Evolutionary conservation across 2,113 vertebrate species (phyloP), one percentile per base, ranked within the genome.

Genomic region (Elephas maximus): DNA sequence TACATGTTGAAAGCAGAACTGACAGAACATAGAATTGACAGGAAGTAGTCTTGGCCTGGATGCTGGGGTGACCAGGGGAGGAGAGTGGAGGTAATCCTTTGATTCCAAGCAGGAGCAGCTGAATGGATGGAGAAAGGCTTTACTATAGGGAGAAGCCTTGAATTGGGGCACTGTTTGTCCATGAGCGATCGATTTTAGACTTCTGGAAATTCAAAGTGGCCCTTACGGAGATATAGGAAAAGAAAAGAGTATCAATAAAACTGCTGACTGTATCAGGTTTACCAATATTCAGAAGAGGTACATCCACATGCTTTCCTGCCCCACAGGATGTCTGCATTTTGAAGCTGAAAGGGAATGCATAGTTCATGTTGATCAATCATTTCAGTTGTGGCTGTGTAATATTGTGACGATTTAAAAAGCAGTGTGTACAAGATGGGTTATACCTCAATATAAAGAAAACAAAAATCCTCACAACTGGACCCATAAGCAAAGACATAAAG

Each of bases 21-120:
- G n/a, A 21, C 7, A 10, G 15, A 8, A 37, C 4, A 3, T 1
- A 2, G 28, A 79, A 0, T 2, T 69, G 33, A 20, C 10, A 7
- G 17, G 11, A n/a, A 2, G 3, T 1, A 4, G 24, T 23, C 30
- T 12, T 23, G 41, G 37, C 28, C 24, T 23, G 28, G 37, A 6
- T 0, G 6, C 37, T 7, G 8, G 20, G 15, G n/a, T 5, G 30
- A 44, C 2, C 21, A 67, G 26, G 5, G 1, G 0, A 1, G 15
- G 12, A 24, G 10, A 57, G 10, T 17, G 1, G 17, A 67, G 67
- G 20, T 3, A 8, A 33, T 2, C 9, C 4, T 33, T 0, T 21
- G 33, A 26, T 33, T 26, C 37, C 0, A 6, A 21, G n/a, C 4
- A 57, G 4, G 15, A 30, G 30, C 3, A 28, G 0, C 37, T 53